phyloP scores from a whole-genome alignment of 2,797 vertebrate genomes.

The Squalus acanthias region DNA sequence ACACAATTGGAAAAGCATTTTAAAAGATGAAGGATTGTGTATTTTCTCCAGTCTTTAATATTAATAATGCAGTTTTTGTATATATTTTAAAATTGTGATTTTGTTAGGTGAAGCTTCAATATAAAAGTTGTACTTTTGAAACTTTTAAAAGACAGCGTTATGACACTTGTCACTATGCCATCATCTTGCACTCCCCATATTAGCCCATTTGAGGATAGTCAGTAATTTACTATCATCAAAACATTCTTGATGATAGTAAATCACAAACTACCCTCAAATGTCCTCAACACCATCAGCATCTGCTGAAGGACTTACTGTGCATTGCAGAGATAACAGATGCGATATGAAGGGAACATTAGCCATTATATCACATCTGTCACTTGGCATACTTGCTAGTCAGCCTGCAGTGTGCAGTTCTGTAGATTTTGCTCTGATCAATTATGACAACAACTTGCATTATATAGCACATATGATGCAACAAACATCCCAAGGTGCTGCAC shows the following conservation, averaged over 20 bases:
- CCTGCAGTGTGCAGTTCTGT: not conserved
- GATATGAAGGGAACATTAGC: slow-evolving; percentile 13
- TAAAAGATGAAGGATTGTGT: not conserved
- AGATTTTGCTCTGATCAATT: not conserved
- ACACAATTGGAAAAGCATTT: not conserved
- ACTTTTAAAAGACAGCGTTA: not conserved
- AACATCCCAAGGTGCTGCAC: not conserved
- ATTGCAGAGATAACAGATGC: not conserved
- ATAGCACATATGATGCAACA: not conserved
- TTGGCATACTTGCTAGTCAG: not conserved
- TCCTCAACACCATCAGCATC: not conserved
- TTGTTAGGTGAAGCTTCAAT: not conserved
- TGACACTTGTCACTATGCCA: not conserved
- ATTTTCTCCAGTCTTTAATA: not conserved
- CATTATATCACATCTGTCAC: not conserved
- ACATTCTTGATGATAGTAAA: not conserved
- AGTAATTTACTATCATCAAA: not conserved
- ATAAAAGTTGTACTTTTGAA: not conserved
- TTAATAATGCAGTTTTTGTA: not conserved
- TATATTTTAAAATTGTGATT: not conserved
- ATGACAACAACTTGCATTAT: not conserved
- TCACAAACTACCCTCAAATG: not conserved
- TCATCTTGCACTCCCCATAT: not conserved
- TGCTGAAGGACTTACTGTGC: not conserved
- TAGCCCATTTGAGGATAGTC: not conserved